Percentiles rank a stretch among this genome's conserved stretches.
Evolutionary conservation across 2,888 invertebrate species (phyloP).

Genomic region (Dasypolia templi): DNA sequence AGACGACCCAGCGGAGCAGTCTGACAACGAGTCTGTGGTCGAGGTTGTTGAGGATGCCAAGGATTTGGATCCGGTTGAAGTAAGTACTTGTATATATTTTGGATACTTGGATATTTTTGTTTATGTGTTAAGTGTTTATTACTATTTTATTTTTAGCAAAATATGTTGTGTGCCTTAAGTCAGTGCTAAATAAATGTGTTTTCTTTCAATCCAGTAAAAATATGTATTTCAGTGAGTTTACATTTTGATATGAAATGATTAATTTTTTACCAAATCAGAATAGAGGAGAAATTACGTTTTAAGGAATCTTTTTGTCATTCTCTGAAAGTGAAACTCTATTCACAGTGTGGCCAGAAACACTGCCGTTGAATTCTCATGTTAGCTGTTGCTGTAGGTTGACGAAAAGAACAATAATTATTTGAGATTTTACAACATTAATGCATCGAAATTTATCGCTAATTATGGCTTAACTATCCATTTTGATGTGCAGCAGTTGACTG

Average conservation of each 20-base stretch:
- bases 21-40: constrained; percentile 84
- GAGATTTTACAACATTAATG: neutral
- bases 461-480: neutral
- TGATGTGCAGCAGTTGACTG: neutral
- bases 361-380: neutral
- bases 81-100: constrained; percentile 67
- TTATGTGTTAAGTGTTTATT: neutral
- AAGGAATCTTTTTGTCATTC: neutral
- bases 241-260: neutral
- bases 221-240: neutral
- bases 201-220: neutral
- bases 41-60: constrained; percentile 80
- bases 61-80: constrained; percentile 78
- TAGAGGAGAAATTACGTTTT: neutral
- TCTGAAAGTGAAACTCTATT: neutral
- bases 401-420: too few species aligned
- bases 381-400: neutral
- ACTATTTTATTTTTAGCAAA: neutral
- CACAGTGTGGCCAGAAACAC: neutral
- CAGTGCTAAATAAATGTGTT: neutral
- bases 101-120: neutral
- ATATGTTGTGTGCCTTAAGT: neutral
- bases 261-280: neutral
- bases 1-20: constrained; percentile 83
- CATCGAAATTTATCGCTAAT: neutral